Conservation (phyloP, 2,888 invertebrate species). For the Sphaerophoria rueppellii region DNA sequence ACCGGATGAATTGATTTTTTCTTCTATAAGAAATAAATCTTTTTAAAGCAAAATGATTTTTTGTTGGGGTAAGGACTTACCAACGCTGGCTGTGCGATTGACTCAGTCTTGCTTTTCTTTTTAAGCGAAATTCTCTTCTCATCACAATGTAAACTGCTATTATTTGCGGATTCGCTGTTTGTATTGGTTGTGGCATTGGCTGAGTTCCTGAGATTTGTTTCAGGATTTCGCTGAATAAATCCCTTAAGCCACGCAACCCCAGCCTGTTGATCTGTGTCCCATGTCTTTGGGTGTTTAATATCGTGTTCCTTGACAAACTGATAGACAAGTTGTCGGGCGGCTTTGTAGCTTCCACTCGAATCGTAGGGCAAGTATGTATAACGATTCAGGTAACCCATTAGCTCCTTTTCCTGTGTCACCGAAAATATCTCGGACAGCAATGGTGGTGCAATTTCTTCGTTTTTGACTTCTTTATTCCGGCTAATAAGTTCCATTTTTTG, state of each 20-base stretch:
- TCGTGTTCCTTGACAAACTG: slow-evolving; percentile 66
- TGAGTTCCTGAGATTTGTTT: slow-evolving; percentile 55
- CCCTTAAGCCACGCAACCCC: slow-evolving; percentile 59
- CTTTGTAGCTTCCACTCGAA: slow-evolving; percentile 64
- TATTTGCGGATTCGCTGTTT: slow-evolving; percentile 10
- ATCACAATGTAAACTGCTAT: neutral
- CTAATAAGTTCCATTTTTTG: slow-evolving; percentile 55
- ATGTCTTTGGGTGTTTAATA: slow-evolving; percentile 60
- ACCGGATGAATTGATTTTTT: slow-evolving; percentile 31
- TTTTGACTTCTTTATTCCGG: slow-evolving; percentile 11
- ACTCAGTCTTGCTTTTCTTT: slow-evolving; percentile 50
- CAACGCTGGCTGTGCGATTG: slow-evolving; percentile 6
- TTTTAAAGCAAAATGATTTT: too few relatives aligned
- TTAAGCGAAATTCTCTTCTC: neutral
- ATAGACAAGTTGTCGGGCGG: slow-evolving; percentile 64
- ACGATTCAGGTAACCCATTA: slow-evolving; percentile 65
- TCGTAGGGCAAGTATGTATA: slow-evolving; percentile 68
- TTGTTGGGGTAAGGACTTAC: slow-evolving; percentile 16
- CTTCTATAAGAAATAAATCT: neutral
- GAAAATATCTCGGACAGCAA: slow-evolving; percentile 59
- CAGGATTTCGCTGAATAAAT: slow-evolving; percentile 59
- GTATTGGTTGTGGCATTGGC: neutral
- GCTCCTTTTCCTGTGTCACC: slow-evolving; percentile 56
- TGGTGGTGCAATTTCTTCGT: slow-evolving; percentile 25
- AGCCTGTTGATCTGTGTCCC: slow-evolving; percentile 64